These are phyloP conservation scores for Nyctibius bracteatus DNA, from an alignment of 2,113 vertebrate genomes.

Conservation along the genomic window DNA sequence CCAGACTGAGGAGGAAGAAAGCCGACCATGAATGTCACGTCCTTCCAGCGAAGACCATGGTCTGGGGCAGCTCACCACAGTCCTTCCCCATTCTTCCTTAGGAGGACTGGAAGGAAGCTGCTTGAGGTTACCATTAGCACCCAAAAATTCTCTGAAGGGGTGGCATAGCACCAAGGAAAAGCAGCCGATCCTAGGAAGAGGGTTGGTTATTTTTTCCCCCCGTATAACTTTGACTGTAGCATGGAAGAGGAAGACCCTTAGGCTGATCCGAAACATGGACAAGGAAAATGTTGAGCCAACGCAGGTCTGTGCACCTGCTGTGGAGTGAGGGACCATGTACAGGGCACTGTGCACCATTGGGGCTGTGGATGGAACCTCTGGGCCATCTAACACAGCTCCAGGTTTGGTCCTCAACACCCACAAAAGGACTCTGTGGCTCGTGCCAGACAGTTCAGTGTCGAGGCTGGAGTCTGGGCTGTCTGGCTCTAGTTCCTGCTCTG, in stretches of 20 bases:
- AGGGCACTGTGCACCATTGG: fast-evolving
- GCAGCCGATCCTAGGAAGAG: not conserved
- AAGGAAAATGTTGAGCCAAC: not conserved
- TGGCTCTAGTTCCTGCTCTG: not conserved
- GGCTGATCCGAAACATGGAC: not conserved
- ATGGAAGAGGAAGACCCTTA: not conserved
- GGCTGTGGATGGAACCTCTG: not conserved
- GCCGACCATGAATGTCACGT: not conserved
- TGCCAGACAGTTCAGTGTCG: fast-evolving
- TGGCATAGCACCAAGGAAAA: not conserved
- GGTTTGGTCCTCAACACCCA: not conserved
- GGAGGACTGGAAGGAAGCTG: not conserved
- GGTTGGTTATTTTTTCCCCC: fast-evolving
- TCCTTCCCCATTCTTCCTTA: not conserved
- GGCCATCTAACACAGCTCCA: not conserved
- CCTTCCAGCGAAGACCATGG: fast-evolving
- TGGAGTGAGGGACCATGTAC: not conserved
- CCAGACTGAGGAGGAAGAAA: not conserved
- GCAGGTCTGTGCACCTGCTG: not conserved
- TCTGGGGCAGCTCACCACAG: not conserved
- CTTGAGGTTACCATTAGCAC: not conserved
- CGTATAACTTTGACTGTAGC: not conserved
- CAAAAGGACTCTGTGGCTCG: not conserved
- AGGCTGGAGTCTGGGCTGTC: not conserved
- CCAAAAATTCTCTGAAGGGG: not conserved